Conservation (phyloP, 2,888 invertebrate species). For the Leistus spinibarbis region DNA sequence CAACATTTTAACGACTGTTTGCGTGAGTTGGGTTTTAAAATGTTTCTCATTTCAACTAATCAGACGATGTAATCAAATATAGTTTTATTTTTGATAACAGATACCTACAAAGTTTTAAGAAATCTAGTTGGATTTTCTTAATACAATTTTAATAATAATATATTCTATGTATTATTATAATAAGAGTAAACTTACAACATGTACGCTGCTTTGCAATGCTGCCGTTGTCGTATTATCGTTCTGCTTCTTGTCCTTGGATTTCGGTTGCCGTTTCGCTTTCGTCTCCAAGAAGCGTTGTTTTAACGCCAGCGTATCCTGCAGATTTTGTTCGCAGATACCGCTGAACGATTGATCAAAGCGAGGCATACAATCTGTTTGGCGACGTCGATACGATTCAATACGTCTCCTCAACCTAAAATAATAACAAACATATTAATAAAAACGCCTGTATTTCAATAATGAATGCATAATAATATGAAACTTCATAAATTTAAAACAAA, state of each 20-base stretch:
- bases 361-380: constrained; percentile 85
- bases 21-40: neutral
- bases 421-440: neutral
- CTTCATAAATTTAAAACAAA: neutral
- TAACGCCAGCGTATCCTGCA: constrained; percentile 84
- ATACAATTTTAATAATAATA: too few species aligned
- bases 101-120: neutral
- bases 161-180: too few species aligned
- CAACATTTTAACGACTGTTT: neutral
- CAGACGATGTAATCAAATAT: too few species aligned
- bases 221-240: constrained; percentile 52
- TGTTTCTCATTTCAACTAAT: too few species aligned
- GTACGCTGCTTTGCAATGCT: constrained; percentile 74
- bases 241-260: constrained; percentile 76
- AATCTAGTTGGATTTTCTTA: too few species aligned
- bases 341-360: constrained; percentile 87
- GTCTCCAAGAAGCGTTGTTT: constrained; percentile 90
- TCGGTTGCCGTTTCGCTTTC: constrained; percentile 86
- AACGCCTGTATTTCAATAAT: neutral
- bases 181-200: constrained; percentile 68
- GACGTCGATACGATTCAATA: constrained; percentile 84
- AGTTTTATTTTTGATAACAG: neutral
- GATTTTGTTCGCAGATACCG: constrained; percentile 88
- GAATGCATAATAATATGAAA: neutral
- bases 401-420: constrained; percentile 69